phyloP scores from a whole-genome alignment of 1,140 invertebrate species.

The Andrena cerasifolii region DNA sequence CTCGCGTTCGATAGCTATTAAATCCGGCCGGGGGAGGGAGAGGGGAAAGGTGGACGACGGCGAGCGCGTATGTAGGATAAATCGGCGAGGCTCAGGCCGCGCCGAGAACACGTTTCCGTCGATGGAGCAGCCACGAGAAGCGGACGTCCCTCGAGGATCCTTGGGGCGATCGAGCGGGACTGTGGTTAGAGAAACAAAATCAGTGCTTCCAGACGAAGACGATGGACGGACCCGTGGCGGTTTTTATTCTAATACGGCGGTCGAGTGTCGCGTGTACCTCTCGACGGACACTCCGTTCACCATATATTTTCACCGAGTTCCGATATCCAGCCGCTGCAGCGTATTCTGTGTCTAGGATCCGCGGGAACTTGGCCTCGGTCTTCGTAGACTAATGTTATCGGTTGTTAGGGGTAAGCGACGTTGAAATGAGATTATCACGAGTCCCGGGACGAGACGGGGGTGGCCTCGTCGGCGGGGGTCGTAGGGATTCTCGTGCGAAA shows the following conservation, averaged over 20 bases:
- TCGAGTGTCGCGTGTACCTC: background rate
- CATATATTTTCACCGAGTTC: conserved; percentile 16
- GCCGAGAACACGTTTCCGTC: conserved; percentile 7
- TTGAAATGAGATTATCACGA: conserved; percentile 15
- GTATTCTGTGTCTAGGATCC: background rate
- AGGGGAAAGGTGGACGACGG: background rate
- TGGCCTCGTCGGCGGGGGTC: too few species aligned
- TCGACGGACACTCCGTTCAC: background rate
- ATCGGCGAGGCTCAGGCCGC: conserved; percentile 32
- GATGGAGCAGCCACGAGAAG: background rate
- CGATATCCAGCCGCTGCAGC: background rate
- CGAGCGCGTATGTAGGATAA: background rate
- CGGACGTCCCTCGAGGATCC: conserved; percentile 2
- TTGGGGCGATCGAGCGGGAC: conserved; percentile 1
- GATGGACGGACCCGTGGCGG: conserved; percentile 26
- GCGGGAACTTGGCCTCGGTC: conserved; percentile 14
- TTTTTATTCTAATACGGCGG: conserved; percentile 11
- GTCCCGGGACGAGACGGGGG: background rate
- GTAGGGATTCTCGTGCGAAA: background rate
- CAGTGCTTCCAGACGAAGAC: conserved; percentile 49
- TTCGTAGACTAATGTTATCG: conserved; percentile 62
- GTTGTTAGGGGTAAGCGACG: conserved; percentile 62
- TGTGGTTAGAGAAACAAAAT: conserved; percentile 29
- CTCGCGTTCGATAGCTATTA: conserved; percentile 30
- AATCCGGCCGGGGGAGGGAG: background rate